A percentile compares a stretch with the other conserved stretches of the same genome.
Evolutionary conservation across 1,140 invertebrate genomes (phyloP).

Genomic region (Gerris buenoi): DNA sequence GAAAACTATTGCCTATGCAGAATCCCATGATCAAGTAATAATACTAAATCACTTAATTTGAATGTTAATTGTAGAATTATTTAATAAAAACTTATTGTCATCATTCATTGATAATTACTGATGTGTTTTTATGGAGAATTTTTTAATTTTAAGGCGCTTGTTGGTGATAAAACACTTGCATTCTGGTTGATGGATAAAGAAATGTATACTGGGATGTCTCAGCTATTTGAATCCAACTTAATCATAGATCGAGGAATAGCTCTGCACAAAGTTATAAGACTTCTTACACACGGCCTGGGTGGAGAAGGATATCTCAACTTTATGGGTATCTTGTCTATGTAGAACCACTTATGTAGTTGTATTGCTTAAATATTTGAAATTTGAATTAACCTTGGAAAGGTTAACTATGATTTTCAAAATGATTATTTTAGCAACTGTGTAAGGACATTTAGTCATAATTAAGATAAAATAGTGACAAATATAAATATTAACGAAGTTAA

Average conservation of each 20-base stretch:
- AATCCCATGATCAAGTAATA: conserved; percentile 86
- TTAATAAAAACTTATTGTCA: not conserved
- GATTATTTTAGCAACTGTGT: too few relatives aligned
- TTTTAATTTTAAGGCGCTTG: conserved; percentile 52
- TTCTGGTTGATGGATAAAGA: conserved; percentile 99
- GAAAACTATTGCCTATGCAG: conserved; percentile 87
- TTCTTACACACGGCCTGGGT: conserved; percentile 83
- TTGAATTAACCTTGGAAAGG: too few relatives aligned
- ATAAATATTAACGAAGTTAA: too few relatives aligned
- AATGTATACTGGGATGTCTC: conserved; percentile 94
- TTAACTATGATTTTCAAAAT: too few relatives aligned
- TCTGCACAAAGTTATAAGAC: conserved; percentile 90
- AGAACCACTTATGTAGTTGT: too few relatives aligned
- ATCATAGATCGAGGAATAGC: conserved; percentile 84
- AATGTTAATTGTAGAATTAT: not conserved
- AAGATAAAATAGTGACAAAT: too few relatives aligned
- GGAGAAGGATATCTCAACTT: conserved; percentile 98
- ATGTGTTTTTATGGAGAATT: too few relatives aligned
- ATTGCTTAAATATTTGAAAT: too few relatives aligned
- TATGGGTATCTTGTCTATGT: too few relatives aligned
- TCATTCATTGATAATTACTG: too few relatives aligned
- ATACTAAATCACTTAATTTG: not conserved
- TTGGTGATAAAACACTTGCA: conserved; percentile 95
- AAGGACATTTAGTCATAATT: too few relatives aligned
- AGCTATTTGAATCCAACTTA: conserved; percentile 44